Evolutionary conservation across 2,888 invertebrate species (phyloP), one percentile per base, ranked within the genome.

Genomic region (Sialis lutaria): DNA sequence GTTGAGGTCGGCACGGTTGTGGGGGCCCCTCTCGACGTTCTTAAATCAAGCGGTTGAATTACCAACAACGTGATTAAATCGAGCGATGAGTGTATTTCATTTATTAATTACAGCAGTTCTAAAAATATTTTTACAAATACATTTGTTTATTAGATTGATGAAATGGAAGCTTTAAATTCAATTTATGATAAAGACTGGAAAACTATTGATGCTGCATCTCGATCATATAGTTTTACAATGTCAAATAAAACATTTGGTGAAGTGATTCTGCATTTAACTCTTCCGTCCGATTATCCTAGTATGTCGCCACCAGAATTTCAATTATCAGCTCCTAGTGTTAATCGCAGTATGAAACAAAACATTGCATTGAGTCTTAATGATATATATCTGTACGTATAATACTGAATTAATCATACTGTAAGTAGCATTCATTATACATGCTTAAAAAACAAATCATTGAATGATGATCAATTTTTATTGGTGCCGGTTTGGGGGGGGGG

Each of bases 131-230:
- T 22, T 22, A 22, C 4, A 22, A 22, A 22, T 4, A 22, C 22
- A 22, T 33, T 12, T 10, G 39, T 46, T 9, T 48, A 48, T 44
- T 44, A 78, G 77, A 63, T 63, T 5, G 81, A 82, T 53, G 86
- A 86, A 69, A 67, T 84, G 12, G 82, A 83, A 64, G 81, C 77
- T 0, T 63, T 86, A 12, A 67, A 69, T 51, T 74, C 85, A 4
- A 86, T 87, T 53, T 87, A 83, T 58, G 77, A 72, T 3, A 67
- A 75, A 22, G 79, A 84, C 53, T 84, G 79, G 76, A 67, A 67
- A 48, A 67, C 67, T 5, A 77, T 82, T 51, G 71, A 74, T 56
- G 72, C 68, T 46, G 64, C 64, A 13, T 65, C 69, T 34, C 67
- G 68, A 51, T 68, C 70, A 0, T 84, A 76, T 58, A 75, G 72